Percentiles rank a stretch among this genome's conserved stretches.
Conservation (phyloP, 1,140 invertebrate genomes). For the Holcopasites calliopsidis region DNA sequence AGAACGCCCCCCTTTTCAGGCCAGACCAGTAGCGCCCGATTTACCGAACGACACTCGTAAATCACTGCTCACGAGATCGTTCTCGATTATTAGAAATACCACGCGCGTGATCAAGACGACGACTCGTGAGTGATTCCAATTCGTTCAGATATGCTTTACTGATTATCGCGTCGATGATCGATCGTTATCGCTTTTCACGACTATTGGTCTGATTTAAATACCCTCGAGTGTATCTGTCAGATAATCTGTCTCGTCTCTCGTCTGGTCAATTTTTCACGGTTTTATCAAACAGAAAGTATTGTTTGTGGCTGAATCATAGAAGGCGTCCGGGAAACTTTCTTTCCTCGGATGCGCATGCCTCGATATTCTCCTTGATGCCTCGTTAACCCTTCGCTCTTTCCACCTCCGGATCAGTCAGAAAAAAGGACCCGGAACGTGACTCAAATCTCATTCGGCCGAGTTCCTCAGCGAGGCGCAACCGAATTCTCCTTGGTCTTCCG, state of each 20-base stretch:
- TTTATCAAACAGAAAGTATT: no score
- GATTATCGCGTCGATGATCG: slow-evolving; percentile 31
- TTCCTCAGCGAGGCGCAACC: slow-evolving; percentile 57
- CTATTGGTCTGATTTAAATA: slow-evolving; percentile 24
- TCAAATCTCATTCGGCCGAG: slow-evolving; percentile 74
- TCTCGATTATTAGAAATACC: slow-evolving; percentile 60
- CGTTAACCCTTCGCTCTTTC: slow-evolving; percentile 63
- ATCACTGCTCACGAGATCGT: slow-evolving; percentile 43
- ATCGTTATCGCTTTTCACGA: not conserved
- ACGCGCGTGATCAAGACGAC: not conserved
- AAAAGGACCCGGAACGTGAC: slow-evolving; percentile 75
- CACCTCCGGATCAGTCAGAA: slow-evolving; percentile 25
- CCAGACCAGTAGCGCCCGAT: slow-evolving; percentile 5
- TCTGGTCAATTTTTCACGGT: not conserved
- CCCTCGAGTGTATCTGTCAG: no score
- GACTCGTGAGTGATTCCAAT: not conserved
- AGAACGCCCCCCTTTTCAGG: no score
- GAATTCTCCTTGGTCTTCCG: slow-evolving; percentile 55
- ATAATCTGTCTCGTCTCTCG: not conserved
- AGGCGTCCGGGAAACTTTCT: slow-evolving; percentile 31
- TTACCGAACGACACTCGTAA: slow-evolving; percentile 40
- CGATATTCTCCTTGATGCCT: slow-evolving; percentile 65
- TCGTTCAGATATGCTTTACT: not conserved
- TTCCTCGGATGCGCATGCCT: slow-evolving; percentile 51
- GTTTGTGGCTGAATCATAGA: no score